These are phyloP conservation scores for Tyrannus savana DNA, from an alignment of 2,113 vertebrate species.

Conservation along the genomic window DNA sequence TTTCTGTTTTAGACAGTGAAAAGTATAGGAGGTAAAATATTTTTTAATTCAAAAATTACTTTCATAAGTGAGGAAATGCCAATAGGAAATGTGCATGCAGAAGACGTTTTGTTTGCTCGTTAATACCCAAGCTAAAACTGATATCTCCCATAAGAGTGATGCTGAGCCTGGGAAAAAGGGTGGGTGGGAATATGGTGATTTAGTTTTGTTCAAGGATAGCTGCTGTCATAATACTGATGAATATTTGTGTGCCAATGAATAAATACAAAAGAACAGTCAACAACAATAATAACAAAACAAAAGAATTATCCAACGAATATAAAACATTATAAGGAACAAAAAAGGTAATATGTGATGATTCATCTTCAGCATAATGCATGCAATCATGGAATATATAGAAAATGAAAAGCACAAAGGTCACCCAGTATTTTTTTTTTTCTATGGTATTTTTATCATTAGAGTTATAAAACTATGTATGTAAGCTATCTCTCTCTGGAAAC, in stretches of 20 bases:
- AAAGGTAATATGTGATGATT: neutral
- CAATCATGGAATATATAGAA: neutral
- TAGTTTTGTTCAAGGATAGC: neutral
- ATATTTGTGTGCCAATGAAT: neutral
- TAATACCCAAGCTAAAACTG: neutral
- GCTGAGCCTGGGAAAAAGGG: neutral
- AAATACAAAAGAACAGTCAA: neutral
- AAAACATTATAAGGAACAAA: neutral
- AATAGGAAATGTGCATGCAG: neutral
- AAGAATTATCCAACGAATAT: neutral
- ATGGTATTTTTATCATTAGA: neutral
- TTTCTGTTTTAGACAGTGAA: neutral
- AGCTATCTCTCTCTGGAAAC: neutral
- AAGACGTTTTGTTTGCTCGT: neutral
- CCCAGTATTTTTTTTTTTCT: neutral
- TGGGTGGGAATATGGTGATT: neutral
- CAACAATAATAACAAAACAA: neutral
- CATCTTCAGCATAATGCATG: neutral
- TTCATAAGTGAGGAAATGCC: neutral
- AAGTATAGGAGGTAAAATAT: neutral
- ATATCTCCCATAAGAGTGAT: neutral
- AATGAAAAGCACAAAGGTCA: neutral
- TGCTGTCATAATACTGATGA: neutral
- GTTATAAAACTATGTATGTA: neutral
- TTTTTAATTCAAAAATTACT: constrained; percentile 1